These are phyloP conservation scores for Papilio machaon DNA, from an alignment of 1,140 invertebrate genomes.

Conservation along the genomic window DNA sequence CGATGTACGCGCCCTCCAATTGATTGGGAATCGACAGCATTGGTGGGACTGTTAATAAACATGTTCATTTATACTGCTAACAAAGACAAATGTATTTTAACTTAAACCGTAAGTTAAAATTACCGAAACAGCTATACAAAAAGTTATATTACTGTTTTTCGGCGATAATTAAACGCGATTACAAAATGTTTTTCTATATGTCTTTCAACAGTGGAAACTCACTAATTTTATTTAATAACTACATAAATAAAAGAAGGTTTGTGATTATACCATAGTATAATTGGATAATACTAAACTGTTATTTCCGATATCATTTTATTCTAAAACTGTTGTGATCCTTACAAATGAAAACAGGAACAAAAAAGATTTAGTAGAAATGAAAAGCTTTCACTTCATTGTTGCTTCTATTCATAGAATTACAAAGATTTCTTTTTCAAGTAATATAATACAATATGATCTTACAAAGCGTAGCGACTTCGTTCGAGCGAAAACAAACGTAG, in stretches of 20 bases:
- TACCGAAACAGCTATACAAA: background rate
- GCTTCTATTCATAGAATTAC: constrained; percentile 15
- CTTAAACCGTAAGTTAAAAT: background rate
- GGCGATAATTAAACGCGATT: too few species aligned
- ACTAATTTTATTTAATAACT: background rate
- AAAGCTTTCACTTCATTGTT: constrained; percentile 18
- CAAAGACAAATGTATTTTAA: background rate
- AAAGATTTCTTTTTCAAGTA: constrained; percentile 27
- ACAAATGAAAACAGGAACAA: background rate
- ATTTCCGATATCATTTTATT: background rate
- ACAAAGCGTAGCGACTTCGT: constrained; percentile 17
- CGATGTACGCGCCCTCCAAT: constrained; percentile 82
- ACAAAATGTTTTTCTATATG: too few species aligned
- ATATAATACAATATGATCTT: constrained; percentile 12
- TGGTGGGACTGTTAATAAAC: constrained; percentile 77
- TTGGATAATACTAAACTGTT: background rate
- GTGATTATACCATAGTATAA: background rate
- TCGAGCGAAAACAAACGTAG: constrained; percentile 24
- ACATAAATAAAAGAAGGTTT: background rate
- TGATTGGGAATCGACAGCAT: constrained; percentile 83
- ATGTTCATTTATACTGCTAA: background rate
- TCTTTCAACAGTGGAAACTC: too few species aligned
- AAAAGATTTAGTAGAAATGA: constrained; percentile 14
- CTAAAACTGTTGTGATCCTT: background rate
- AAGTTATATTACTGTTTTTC: too few species aligned